Percentiles rank a stretch among this genome's conserved stretches.
Evolutionary conservation across 2,888 invertebrate species (phyloP).

Genomic region (Chaetogeoica ovagalla): DNA sequence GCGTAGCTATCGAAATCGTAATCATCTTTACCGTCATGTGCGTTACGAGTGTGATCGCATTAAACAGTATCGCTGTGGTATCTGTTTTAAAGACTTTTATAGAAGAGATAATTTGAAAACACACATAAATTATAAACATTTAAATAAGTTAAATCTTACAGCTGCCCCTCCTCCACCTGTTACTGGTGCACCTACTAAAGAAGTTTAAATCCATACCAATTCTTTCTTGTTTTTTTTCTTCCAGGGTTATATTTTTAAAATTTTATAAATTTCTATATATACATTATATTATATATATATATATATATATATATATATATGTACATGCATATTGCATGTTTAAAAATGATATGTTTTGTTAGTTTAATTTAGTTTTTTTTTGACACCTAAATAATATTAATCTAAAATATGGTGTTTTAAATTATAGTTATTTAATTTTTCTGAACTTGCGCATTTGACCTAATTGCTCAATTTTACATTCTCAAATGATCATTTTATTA

Average conservation of each 20-base stretch:
- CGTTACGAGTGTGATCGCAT: conserved; percentile 60
- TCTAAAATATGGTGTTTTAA: neutral
- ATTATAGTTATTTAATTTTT: conserved; percentile 12
- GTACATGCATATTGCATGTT: neutral
- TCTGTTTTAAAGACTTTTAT: conserved; percentile 59
- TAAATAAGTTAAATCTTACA: conserved; percentile 47
- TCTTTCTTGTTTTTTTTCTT: conserved; percentile 5
- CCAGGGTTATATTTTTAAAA: neutral
- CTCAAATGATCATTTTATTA: conserved; percentile 8
- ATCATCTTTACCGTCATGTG: conserved; percentile 57
- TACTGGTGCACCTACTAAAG: conserved; percentile 46
- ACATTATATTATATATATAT: neutral
- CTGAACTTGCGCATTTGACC: conserved; percentile 2
- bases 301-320: neutral
- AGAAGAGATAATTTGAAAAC: conserved; percentile 55
- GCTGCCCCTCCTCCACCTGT: conserved; percentile 32
- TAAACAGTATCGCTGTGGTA: conserved; percentile 60
- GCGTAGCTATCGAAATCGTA: conserved; percentile 55
- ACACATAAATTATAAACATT: conserved; percentile 55
- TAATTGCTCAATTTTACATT: conserved; percentile 27
- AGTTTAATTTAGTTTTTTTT: conserved; percentile 27
- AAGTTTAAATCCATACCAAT: conserved; percentile 20
- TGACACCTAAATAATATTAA: neutral
- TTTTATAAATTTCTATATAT: neutral
- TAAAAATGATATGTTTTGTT: neutral